Percentiles rank a stretch among this genome's conserved stretches.
phyloP scores from a whole-genome alignment of 2,888 invertebrate genomes.

The Xylocampa areola region DNA sequence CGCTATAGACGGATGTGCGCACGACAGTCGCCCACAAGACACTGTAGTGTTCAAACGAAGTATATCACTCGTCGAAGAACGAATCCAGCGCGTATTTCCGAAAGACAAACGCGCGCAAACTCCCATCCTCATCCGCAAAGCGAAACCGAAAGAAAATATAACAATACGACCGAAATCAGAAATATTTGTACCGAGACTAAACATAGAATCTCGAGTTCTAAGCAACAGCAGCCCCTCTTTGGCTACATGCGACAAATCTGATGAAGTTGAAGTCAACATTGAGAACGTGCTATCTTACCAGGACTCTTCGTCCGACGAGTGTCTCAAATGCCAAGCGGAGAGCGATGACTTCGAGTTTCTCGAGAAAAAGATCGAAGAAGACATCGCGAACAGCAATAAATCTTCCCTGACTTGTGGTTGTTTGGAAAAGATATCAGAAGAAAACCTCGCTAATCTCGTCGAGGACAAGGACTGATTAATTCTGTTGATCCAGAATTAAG shows the following conservation, averaged over 20 bases:
- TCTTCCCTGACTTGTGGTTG: constrained; percentile 70
- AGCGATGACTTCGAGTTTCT: constrained; percentile 81
- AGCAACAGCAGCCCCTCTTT: constrained; percentile 82
- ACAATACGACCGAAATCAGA: constrained; percentile 72
- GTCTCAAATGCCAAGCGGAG: constrained; percentile 74
- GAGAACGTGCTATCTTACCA: constrained; percentile 83
- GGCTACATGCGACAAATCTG: constrained; percentile 62
- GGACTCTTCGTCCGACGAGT: constrained; percentile 85
- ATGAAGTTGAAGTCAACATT: constrained; percentile 82
- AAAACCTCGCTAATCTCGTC: constrained; percentile 76
- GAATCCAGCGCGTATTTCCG: constrained; percentile 78
- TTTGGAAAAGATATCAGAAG: constrained; percentile 84
- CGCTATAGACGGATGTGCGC: constrained; percentile 72
- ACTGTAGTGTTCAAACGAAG: constrained; percentile 84
- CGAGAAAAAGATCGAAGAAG: constrained; percentile 81
- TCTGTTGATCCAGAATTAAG: constrained; percentile 60
- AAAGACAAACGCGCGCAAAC: constrained; percentile 70
- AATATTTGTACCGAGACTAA: constrained; percentile 65
- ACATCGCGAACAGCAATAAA: constrained; percentile 66
- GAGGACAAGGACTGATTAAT: constrained; percentile 71
- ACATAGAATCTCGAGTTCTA: constrained; percentile 67
- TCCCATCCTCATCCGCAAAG: constrained; percentile 49
- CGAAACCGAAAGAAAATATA: constrained; percentile 49
- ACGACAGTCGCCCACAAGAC: constrained; percentile 65
- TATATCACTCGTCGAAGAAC: constrained; percentile 81